These are phyloP conservation scores for Festucalex cinctus DNA, from an alignment of 2,113 vertebrate genomes.

Conservation along the genomic window DNA sequence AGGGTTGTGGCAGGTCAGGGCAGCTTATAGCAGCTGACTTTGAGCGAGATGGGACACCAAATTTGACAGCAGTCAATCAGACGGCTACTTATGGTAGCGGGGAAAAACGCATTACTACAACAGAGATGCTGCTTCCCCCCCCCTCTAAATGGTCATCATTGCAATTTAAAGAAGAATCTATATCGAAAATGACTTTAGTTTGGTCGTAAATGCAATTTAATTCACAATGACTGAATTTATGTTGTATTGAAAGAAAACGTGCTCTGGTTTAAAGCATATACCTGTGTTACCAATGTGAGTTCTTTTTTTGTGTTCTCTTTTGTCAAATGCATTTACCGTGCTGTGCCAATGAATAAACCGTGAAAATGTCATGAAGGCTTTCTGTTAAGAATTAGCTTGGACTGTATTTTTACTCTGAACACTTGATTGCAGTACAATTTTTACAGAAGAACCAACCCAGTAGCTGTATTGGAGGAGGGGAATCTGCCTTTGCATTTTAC, in stretches of 20 bases:
- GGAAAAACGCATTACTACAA: neutral
- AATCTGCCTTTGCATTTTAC: too few species aligned
- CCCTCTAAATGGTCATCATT: conserved; percentile 25
- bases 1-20: neutral
- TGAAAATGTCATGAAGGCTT: neutral
- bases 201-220: conserved; percentile 30
- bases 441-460: too few species aligned
- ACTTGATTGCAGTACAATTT: neutral
- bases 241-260: conserved; percentile 8
- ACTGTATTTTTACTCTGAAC: neutral
- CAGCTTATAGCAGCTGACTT: neutral
- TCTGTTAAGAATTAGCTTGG: neutral
- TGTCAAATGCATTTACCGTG: conserved; percentile 19
- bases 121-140: conserved; percentile 5
- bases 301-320: conserved; percentile 19
- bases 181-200: neutral
- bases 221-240: conserved; percentile 2
- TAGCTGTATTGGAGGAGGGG: too few species aligned
- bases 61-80: neutral
- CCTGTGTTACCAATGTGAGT: conserved; percentile 3
- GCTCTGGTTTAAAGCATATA: conserved; percentile 11
- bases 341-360: conserved; percentile 14
- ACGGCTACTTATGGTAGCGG: neutral
- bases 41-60: neutral
- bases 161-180: neutral